Evolutionary conservation across 2,113 vertebrate species (phyloP).

Genomic region (Pagrus major): DNA sequence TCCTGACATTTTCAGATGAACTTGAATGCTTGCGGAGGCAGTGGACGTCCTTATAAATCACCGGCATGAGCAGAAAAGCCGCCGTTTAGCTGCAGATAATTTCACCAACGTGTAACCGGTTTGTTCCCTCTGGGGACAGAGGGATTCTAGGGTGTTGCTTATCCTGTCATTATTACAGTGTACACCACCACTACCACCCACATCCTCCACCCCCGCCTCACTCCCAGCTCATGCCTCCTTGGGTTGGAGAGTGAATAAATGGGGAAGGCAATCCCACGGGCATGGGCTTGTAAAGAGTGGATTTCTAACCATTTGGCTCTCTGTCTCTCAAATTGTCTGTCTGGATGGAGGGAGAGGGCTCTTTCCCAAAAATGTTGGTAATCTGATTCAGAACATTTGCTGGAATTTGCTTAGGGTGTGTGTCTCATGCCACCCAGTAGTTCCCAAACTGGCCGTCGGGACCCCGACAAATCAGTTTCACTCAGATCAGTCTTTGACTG

Average conservation of each 20-base stretch:
- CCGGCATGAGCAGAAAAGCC: conserved; percentile 37
- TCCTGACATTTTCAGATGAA: conserved; percentile 61
- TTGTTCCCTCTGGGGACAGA: conserved; percentile 56
- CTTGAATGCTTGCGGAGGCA: conserved; percentile 39
- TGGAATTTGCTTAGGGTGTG: conserved; percentile 5
- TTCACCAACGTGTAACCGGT: conserved; percentile 35
- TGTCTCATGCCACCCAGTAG: neutral
- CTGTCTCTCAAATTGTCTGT: conserved; percentile 23
- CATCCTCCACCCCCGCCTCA: conserved; percentile 21
- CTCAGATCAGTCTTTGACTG: neutral
- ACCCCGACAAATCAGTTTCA: neutral
- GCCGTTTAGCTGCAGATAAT: conserved; percentile 61
- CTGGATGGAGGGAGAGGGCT: conserved; percentile 26
- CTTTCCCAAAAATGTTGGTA: conserved; percentile 14
- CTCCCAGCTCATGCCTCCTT: conserved; percentile 43
- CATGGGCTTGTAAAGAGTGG: conserved; percentile 32
- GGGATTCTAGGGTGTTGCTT: conserved; percentile 51
- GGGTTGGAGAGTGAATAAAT: conserved; percentile 58
- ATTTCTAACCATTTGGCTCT: conserved; percentile 39
- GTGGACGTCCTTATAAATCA: conserved; percentile 59
- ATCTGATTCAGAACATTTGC: conserved; percentile 24
- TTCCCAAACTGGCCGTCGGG: neutral
- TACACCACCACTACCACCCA: conserved; percentile 11
- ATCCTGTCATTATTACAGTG: conserved; percentile 70
- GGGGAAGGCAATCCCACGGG: conserved; percentile 50